Evolutionary conservation across 2,797 vertebrate species (phyloP), one percentile per base, ranked within the genome.

Genomic region (Pelodytes ibericus): DNA sequence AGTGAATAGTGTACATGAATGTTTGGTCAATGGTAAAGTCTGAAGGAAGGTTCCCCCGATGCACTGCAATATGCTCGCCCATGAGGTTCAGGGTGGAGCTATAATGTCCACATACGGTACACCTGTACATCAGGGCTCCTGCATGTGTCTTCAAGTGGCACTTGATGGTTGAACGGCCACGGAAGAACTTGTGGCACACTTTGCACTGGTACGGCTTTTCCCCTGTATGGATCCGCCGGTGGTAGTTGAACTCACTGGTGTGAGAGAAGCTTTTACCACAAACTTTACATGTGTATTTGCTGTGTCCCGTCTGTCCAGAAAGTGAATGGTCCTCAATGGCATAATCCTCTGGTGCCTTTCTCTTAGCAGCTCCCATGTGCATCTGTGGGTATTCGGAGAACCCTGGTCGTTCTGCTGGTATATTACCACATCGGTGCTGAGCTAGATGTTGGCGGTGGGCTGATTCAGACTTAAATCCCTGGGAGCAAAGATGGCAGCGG

Each of bases 201-300:
- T 98, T 99, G 83, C 97, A 99, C 91, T 99, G 97, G 88, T 98
- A 99, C 0, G 96, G 97, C 77, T 98, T 99, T 88, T 99, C 97
- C 0, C 97, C 97, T 0, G 97, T 98, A 90, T 99, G 97, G 86
- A 99, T 99, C 61, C 97, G 90, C 16, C 96, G 93, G 86, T 99
- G 97, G 81, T 99, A 99, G 80, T 96, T 98, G 91, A 99, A 99
- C 85, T 99, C 97, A 0, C 97, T 98, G 0, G 97, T 99, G 87
- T 99, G 97, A n/a, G 97, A 96, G 0, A 99, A 99, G 29, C 94
- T 88, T 76, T 99, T 99, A 0, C 97, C 96, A 0, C 97, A 99
- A 80, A 96, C 97, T 66, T 97, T 94, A 82, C 97, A 99, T 73
- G 94, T 94, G 75, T 99, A 99, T 67, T 93, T 93, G 83, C 92